Conservation (phyloP, 2,113 vertebrate species). For the Aramus guarauna region DNA sequence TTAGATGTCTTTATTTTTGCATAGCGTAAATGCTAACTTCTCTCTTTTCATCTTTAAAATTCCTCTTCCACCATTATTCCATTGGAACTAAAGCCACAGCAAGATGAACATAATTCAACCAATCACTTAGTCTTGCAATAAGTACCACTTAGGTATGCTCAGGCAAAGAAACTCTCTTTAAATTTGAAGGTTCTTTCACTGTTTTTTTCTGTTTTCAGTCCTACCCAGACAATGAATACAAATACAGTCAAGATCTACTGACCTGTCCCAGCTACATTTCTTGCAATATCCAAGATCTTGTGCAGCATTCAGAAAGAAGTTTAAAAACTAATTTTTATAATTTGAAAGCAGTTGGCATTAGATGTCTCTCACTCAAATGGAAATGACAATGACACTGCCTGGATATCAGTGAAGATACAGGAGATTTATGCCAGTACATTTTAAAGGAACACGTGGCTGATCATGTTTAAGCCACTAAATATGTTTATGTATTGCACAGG, state of each 20-base stretch:
- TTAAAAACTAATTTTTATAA: background rate
- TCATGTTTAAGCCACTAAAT: background rate
- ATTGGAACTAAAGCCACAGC: background rate
- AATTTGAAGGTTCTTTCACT: background rate
- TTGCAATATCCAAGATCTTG: background rate
- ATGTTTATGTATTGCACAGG: background rate
- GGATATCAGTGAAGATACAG: background rate
- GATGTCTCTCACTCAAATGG: background rate
- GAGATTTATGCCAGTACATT: background rate
- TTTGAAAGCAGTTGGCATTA: background rate
- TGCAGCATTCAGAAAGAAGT: background rate
- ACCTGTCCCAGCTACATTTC: background rate
- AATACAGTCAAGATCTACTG: background rate
- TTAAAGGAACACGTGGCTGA: background rate
- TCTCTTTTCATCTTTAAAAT: background rate
- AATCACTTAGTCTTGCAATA: background rate
- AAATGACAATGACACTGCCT: background rate
- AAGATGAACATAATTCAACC: background rate
- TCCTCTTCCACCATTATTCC: background rate
- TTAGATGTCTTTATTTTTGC: background rate
- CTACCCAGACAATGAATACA: background rate
- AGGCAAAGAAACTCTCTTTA: background rate
- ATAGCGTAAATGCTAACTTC: background rate
- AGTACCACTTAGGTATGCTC: background rate
- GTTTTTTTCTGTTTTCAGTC: background rate